Evolutionary conservation across 2,113 vertebrate genomes (phyloP), one percentile per base, ranked within the genome.

Genomic region (Anhinga rufa): DNA sequence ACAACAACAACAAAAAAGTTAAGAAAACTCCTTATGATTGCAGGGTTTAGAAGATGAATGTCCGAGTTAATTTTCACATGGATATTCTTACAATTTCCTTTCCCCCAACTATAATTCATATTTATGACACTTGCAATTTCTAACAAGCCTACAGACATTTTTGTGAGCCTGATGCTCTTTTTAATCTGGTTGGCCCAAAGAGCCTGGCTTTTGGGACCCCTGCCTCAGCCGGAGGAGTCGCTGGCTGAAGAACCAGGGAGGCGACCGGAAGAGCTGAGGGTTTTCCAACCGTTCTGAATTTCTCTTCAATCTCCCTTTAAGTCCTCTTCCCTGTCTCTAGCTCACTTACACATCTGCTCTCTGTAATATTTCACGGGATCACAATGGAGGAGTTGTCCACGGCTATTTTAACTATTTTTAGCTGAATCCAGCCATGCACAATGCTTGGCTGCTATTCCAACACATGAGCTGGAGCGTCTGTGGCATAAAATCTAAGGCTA

Each of bases 201-300:
- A 60, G 28, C 21, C 31, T 20, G 24, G 52, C 58, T 57, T 72
- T 40, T 19, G 51, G 88, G 61, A 44, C 14, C 31, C 2, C 28
- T 9, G 58, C 36, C 19, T 20, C 66, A 15, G 58, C n/a, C 0
- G 0, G 24, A 54, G 61, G 7, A 51, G 32, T 16, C 0, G 0
- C 51, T 85, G 88, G 9, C 65, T 62, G 75, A 82, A 70, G 77
- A 77, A 22, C 72, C 82, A 34, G 38, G 32, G 38, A 48, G 46
- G 61, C 0, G 7, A 66, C 19, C 26, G 28, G 42, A 17, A 21
- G 36, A 55, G 26, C 0, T n/a, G 17, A 34, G 40, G 48, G 14
- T 11, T 71, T 85, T n/a, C 82, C 62, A 62, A 32, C 36, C 17
- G 1, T 40, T 26, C 57, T 20, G 4, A 28, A 31, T 34, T 48